Conservation (phyloP, 1,140 invertebrate species). For the Caenorhabditis inopinata region DNA sequence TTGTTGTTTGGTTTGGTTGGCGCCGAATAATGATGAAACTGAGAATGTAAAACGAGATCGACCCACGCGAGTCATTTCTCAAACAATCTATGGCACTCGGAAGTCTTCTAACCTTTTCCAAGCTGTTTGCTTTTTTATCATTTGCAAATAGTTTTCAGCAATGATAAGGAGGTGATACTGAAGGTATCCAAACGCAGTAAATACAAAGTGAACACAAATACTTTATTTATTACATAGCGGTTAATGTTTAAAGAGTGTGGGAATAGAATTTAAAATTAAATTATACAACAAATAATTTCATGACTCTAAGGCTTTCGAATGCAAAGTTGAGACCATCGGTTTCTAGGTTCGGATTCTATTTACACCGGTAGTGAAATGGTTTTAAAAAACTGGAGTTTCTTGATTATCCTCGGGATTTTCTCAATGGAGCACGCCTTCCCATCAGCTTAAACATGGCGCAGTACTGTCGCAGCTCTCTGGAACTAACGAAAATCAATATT, state of each 20-base stretch:
- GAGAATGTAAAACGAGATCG: background rate
- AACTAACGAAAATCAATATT: slow-evolving; percentile 17
- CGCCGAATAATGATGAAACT: too few species aligned
- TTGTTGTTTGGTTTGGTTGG: too few species aligned
- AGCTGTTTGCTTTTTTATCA: slow-evolving; percentile 21
- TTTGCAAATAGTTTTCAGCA: background rate
- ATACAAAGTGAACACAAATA: background rate
- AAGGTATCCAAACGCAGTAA: slow-evolving; percentile 20
- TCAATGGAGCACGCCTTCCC: slow-evolving; percentile 35
- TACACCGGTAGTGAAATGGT: background rate
- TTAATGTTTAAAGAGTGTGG: too few species aligned
- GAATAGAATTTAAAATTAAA: background rate
- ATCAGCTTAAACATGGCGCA: slow-evolving; percentile 51
- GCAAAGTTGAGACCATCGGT: slow-evolving; percentile 14
- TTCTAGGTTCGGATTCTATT: slow-evolving; percentile 19
- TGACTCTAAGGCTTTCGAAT: slow-evolving; percentile 6
- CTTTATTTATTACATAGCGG: too few species aligned
- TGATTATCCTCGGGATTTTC: slow-evolving; percentile 18
- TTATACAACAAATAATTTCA: background rate
- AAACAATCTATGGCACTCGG: slow-evolving; percentile 28
- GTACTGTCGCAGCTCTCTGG: slow-evolving; percentile 47
- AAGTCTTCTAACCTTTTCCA: slow-evolving; percentile 20
- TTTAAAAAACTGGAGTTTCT: background rate
- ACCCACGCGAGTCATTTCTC: background rate
- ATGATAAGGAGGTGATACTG: background rate